These are phyloP conservation scores for Protobothrops flavoviridis DNA, from an alignment of 2,113 vertebrate species.

Conservation along the genomic window DNA sequence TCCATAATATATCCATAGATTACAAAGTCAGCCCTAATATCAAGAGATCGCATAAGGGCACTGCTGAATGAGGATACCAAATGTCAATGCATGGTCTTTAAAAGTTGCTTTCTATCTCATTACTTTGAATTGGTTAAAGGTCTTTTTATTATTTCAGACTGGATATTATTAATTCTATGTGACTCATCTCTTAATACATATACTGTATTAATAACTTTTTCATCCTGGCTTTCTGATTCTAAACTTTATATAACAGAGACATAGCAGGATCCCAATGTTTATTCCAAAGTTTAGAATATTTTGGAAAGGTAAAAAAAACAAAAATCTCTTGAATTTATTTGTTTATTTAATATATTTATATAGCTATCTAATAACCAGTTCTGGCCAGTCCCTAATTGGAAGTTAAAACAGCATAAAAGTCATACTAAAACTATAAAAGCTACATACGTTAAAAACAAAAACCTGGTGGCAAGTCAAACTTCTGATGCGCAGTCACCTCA, in stretches of 20 bases:
- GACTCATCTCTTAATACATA: not conserved
- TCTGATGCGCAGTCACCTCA: not conserved
- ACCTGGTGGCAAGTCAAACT: not conserved
- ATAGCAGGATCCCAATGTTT: not conserved
- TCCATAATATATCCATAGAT: constrained; percentile 24
- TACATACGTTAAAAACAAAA: not conserved
- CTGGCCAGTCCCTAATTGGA: not conserved
- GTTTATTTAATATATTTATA: not conserved
- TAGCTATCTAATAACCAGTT: not conserved
- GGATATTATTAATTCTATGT: not conserved
- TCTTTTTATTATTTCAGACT: not conserved
- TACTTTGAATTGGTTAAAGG: not conserved
- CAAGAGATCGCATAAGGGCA: constrained; percentile 9
- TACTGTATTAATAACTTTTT: not conserved
- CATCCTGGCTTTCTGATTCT: not conserved
- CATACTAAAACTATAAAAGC: not conserved
- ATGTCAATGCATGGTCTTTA: constrained; percentile 11
- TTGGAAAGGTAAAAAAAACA: not conserved
- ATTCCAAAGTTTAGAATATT: not conserved
- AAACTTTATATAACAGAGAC: not conserved
- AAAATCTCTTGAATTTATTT: not conserved
- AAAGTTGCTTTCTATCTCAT: constrained; percentile 6
- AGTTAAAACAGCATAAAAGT: not conserved
- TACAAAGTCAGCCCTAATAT: not conserved
- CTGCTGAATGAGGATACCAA: not conserved